Evolutionary conservation across 2,888 invertebrate genomes (phyloP).

Genomic region (Cremastinae sp.): DNA sequence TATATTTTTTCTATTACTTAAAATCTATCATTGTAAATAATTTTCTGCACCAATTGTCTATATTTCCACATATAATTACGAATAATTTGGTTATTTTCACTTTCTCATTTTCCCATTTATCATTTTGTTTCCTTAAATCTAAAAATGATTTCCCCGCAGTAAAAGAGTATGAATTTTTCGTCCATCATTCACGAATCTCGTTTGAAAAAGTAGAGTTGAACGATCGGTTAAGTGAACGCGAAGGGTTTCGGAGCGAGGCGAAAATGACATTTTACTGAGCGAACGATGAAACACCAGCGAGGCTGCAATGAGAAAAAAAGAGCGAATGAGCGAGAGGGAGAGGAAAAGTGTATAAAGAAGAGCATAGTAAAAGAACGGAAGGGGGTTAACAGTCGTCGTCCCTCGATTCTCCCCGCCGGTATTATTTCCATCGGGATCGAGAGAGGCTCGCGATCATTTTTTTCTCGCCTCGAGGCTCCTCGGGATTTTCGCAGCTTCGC

Average conservation of each 20-base stretch:
- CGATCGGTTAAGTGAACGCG: conserved; percentile 15
- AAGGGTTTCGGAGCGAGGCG: neutral
- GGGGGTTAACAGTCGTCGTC: conserved; percentile 7
- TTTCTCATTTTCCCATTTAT: too few species aligned
- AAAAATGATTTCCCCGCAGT: too few species aligned
- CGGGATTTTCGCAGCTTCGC: too few species aligned
- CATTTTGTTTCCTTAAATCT: too few species aligned
- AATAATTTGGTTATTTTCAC: too few species aligned
- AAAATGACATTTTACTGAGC: conserved; percentile 45
- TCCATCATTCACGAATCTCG: neutral
- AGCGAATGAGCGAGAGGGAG: conserved; percentile 21
- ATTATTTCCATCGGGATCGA: conserved; percentile 38
- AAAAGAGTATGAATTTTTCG: too few species aligned
- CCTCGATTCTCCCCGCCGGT: conserved; percentile 27
- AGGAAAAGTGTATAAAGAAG: conserved; percentile 29
- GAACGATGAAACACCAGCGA: too few species aligned
- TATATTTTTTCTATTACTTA: too few species aligned
- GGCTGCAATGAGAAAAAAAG: neutral
- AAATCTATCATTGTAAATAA: too few species aligned
- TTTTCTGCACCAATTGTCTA: too few species aligned
- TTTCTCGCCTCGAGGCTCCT: conserved; percentile 3
- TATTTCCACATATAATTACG: too few species aligned
- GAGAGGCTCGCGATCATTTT: conserved; percentile 37
- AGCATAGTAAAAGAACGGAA: conserved; percentile 8
- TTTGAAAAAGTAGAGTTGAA: conserved; percentile 1